Conservation (phyloP, 2,113 vertebrate genomes). For the Phalacrocorax aristotelis region DNA sequence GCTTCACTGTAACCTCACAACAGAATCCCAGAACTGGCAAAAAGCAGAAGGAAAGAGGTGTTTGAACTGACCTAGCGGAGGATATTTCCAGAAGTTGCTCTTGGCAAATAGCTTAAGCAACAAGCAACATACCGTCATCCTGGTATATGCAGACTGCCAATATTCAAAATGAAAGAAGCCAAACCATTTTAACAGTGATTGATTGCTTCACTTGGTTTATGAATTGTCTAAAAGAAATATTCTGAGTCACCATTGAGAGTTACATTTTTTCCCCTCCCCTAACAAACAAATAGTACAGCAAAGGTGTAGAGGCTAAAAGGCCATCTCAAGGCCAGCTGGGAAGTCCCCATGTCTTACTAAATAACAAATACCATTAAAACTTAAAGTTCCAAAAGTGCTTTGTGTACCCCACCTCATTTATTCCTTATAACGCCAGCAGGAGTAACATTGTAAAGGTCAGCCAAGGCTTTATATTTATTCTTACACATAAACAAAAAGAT, state of each 20-base stretch:
- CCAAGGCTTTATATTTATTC: not conserved
- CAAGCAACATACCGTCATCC: not conserved
- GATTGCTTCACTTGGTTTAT: not conserved
- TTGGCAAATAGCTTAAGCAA: not conserved
- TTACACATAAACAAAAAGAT: not conserved
- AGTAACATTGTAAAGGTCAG: not conserved
- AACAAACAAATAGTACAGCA: not conserved
- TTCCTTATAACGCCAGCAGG: not conserved
- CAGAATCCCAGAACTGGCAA: not conserved
- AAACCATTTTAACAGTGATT: not conserved
- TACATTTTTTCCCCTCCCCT: not conserved
- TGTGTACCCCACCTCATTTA: not conserved
- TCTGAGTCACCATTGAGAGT: not conserved
- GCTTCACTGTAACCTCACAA: not conserved
- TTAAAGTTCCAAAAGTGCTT: not conserved
- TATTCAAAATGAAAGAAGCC: not conserved
- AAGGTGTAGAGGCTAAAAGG: not conserved
- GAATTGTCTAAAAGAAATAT: not conserved
- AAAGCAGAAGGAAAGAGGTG: not conserved
- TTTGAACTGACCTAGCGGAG: not conserved
- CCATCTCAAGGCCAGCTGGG: not conserved
- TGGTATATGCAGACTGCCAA: not conserved
- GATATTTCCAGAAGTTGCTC: not conserved
- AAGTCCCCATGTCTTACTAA: not conserved
- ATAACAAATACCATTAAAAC: not conserved